Percentiles rank a stretch among this genome's conserved stretches.
phyloP scores from a whole-genome alignment of 2,888 invertebrate genomes.

The Mythimna lalbum region DNA sequence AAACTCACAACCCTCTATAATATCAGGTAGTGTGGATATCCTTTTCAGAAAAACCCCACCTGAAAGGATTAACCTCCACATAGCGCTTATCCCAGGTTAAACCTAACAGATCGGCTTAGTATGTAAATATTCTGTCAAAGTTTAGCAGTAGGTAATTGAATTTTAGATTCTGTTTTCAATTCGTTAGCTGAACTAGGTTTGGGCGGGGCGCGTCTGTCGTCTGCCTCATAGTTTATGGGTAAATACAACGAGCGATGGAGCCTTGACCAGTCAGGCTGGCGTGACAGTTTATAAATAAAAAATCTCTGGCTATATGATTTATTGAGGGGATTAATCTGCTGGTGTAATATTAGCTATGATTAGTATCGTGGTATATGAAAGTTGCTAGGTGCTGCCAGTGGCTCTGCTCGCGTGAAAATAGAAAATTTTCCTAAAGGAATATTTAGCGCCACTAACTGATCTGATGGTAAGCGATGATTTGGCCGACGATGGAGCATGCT shows the following conservation, averaged over 20 bases:
- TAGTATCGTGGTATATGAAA: not conserved
- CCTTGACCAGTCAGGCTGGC: slow-evolving; percentile 15
- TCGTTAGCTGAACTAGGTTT: slow-evolving; percentile 54
- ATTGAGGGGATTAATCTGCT: not conserved
- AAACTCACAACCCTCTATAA: too few species aligned
- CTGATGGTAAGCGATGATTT: too few species aligned
- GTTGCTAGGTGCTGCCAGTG: not conserved
- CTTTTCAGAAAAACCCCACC: not conserved
- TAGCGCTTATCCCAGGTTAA: not conserved
- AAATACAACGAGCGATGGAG: slow-evolving; percentile 17
- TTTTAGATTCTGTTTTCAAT: slow-evolving; percentile 58
- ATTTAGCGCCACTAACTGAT: too few species aligned
- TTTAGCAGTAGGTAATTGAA: slow-evolving; percentile 49
- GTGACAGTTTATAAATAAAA: slow-evolving; percentile 14
- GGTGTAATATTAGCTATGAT: not conserved
- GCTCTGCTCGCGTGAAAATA: too few species aligned
- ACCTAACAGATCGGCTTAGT: slow-evolving; percentile 20
- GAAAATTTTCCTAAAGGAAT: too few species aligned
- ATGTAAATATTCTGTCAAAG: slow-evolving; percentile 41
- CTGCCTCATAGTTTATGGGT: slow-evolving; percentile 46
- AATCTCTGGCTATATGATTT: not conserved
- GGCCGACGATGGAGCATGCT: too few species aligned
- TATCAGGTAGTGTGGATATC: not conserved
- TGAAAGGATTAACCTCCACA: not conserved
- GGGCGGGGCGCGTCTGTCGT: slow-evolving; percentile 50